phyloP scores from a whole-genome alignment of 2,888 invertebrate species.

The Apamea epomidion region DNA sequence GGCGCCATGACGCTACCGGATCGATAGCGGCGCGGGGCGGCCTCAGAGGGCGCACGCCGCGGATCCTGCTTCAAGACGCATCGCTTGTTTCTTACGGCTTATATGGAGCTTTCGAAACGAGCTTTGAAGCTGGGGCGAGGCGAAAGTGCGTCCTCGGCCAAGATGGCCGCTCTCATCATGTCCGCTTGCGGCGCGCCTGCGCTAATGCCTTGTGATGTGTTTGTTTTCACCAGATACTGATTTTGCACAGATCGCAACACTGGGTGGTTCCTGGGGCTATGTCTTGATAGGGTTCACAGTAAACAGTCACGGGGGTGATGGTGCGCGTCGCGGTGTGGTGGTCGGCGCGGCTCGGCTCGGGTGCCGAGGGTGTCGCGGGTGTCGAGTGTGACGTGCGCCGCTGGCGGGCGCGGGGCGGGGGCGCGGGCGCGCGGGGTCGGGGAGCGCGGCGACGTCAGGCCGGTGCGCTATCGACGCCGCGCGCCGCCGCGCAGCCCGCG shows the following conservation, averaged over 20 bases:
- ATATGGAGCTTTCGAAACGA: conserved; percentile 78
- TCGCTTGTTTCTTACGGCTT: conserved; percentile 74
- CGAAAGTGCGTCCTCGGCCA: conserved; percentile 88
- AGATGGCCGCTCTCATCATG: conserved; percentile 89
- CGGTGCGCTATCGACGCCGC: conserved; percentile 74
- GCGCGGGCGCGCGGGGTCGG: conserved; percentile 63
- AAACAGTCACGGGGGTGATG: conserved; percentile 75
- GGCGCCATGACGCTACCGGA: conserved; percentile 87
- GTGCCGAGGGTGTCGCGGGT: conserved; percentile 73
- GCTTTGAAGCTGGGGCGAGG: conserved; percentile 88
- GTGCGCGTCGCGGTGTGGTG: conserved; percentile 73
- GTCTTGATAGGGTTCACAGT: conserved; percentile 68
- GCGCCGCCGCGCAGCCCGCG: conserved; percentile 75
- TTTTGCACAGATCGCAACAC: conserved; percentile 71
- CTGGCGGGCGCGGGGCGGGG: conserved; percentile 66
- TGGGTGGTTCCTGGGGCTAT: conserved; percentile 63
- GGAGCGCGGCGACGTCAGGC: conserved; percentile 75
- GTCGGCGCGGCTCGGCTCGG: conserved; percentile 69
- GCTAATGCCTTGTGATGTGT: conserved; percentile 86
- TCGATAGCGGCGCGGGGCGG: conserved; percentile 88
- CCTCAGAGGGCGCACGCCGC: conserved; percentile 85
- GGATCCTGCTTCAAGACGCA: conserved; percentile 81
- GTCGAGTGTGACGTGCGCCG: conserved; percentile 79
- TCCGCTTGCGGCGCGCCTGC: conserved; percentile 87
- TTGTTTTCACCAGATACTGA: conserved; percentile 85